Conservation (phyloP, 2,113 vertebrate genomes). For the Tylochromis polylepis region DNA sequence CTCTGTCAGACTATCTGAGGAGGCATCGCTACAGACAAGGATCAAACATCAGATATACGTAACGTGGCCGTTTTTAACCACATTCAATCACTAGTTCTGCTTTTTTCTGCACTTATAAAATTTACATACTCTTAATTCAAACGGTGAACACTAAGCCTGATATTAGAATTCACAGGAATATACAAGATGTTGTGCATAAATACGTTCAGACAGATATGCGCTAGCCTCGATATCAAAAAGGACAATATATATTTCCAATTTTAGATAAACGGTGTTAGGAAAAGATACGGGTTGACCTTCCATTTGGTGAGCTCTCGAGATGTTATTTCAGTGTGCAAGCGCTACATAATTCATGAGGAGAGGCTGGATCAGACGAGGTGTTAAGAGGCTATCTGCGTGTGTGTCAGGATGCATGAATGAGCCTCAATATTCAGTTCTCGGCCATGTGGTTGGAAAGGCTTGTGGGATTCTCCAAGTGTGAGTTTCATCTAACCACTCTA, state of each 20-base stretch:
- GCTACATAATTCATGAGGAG: slow-evolving; percentile 47
- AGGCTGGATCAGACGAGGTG: neutral
- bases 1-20: neutral
- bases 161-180: neutral
- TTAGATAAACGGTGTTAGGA: slow-evolving; percentile 26
- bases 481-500: neutral
- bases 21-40: neutral
- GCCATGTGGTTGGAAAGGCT: neutral
- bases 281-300: neutral
- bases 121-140: neutral
- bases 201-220: neutral
- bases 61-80: neutral
- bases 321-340: slow-evolving; percentile 8
- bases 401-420: neutral
- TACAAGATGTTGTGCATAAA: neutral
- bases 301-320: slow-evolving; percentile 2
- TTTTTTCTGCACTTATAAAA: neutral
- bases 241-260: slow-evolving; percentile 17
- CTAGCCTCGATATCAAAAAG: neutral
- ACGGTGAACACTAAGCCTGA: neutral
- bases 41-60: neutral
- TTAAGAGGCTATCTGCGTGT: slow-evolving; percentile 3
- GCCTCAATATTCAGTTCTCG: neutral
- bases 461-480: slow-evolving; percentile 2
- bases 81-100: neutral